phyloP scores from a whole-genome alignment of 2,888 invertebrate genomes.

The Rhimphoctona megacephalus region DNA sequence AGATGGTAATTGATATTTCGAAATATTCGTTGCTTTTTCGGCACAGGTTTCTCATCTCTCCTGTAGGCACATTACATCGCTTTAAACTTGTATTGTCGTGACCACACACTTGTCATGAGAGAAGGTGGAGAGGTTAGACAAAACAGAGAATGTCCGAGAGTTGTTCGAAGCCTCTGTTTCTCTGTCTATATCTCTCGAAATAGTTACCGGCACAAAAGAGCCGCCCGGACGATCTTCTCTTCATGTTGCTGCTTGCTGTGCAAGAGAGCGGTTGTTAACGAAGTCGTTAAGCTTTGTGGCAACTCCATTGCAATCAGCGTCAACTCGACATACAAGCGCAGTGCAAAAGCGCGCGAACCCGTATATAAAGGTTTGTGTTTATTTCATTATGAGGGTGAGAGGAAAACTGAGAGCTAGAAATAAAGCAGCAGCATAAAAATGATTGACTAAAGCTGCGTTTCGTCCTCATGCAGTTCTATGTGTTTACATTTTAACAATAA shows the following conservation, averaged over 20 bases:
- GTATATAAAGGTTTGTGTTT: slow-evolving; percentile 68
- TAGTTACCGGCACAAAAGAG: slow-evolving; percentile 53
- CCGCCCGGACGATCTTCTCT: slow-evolving; percentile 60
- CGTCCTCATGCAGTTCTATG: slow-evolving; percentile 6
- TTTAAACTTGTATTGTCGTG: slow-evolving; percentile 23
- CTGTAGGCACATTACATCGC: neutral
- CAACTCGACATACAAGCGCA: slow-evolving; percentile 64
- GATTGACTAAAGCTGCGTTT: slow-evolving; percentile 70
- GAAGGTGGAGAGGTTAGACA: slow-evolving; percentile 15
- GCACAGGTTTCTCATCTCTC: neutral
- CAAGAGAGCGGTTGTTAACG: slow-evolving; percentile 71
- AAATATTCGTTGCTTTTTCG: neutral
- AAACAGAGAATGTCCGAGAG: slow-evolving; percentile 51
- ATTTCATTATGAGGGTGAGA: slow-evolving; percentile 71
- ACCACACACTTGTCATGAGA: slow-evolving; percentile 24
- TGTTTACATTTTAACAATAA: neutral
- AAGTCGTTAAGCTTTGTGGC: slow-evolving; percentile 73
- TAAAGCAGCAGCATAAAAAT: slow-evolving; percentile 67
- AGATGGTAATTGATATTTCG: neutral
- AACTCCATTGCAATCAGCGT: slow-evolving; percentile 73
- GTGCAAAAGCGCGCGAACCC: slow-evolving; percentile 54
- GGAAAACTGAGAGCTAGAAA: slow-evolving; percentile 23
- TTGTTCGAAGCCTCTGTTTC: slow-evolving; percentile 41
- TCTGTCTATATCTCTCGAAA: slow-evolving; percentile 44
- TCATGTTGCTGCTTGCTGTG: slow-evolving; percentile 40